A percentile compares a stretch with the other conserved stretches of the same genome.
Evolutionary conservation across 37 sponge, comb jelly and placozoan genomes (phyloP).

Genomic region (Aphrocallistes beatrix): DNA sequence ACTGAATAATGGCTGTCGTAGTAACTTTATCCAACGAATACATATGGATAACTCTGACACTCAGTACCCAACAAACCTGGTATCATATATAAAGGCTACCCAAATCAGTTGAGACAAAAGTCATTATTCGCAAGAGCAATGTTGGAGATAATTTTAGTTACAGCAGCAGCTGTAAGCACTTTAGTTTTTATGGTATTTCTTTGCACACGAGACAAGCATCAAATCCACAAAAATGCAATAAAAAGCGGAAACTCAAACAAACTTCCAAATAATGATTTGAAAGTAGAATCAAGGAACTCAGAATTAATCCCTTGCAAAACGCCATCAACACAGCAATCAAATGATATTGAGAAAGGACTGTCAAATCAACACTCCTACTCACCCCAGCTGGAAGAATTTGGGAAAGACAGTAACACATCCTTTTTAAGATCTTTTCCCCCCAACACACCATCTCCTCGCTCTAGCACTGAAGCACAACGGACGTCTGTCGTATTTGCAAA

Average conservation of each 20-base stretch:
- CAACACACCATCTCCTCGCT: neutral
- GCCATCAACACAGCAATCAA: neutral
- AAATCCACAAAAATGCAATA: neutral
- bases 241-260: neutral
- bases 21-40: too few relatives aligned
- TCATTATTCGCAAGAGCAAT: neutral
- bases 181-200: neutral
- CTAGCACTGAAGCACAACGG: neutral
- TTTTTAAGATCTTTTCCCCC: neutral
- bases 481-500: neutral
- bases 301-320: neutral
- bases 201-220: neutral
- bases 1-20: too few relatives aligned
- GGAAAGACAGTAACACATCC: neutral
- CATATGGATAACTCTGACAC: too few relatives aligned
- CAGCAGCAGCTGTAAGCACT: neutral
- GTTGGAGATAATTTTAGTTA: neutral
- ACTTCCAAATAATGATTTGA: neutral
- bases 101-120: neutral
- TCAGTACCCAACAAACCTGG: too few relatives aligned
- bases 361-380: neutral
- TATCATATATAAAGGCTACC: too few relatives aligned
- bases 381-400: neutral
- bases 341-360: neutral
- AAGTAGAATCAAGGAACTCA: neutral